Conservation (phyloP, 2,113 vertebrate species). For the Daboia siamensis region DNA sequence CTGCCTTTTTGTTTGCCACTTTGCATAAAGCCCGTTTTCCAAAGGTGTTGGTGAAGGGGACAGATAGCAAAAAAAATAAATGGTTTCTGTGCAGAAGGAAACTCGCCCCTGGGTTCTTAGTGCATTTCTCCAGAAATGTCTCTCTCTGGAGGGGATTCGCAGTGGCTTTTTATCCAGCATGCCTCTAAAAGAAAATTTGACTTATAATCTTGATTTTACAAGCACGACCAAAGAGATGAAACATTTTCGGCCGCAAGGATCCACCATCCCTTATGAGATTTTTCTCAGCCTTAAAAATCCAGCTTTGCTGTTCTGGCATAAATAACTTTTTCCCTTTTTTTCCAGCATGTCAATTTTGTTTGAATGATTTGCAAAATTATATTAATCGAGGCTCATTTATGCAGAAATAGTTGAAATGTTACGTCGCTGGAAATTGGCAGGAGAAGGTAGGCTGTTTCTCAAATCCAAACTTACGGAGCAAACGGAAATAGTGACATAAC, state of each 20-base stretch:
- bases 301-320: not conserved
- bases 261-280: not conserved
- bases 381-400: not conserved
- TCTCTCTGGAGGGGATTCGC: not conserved
- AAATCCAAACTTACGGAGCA: not conserved
- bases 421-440: not conserved
- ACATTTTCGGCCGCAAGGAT: not conserved
- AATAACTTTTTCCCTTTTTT: not conserved
- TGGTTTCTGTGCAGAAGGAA: not conserved
- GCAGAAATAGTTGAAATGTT: not conserved
- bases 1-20: not conserved
- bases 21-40: not conserved
- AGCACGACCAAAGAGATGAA: not conserved
- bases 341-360: not conserved
- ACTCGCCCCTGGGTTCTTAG: accelerated
- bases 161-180: not conserved
- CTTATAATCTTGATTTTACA: not conserved
- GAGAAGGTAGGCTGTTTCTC: not conserved
- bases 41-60: not conserved
- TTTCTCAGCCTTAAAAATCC: not conserved
- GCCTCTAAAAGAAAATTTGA: not conserved
- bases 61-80: not conserved
- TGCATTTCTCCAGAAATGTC: not conserved
- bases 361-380: not conserved
- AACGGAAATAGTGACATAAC: not conserved